Base-by-base conservation (phyloP, 1,140 invertebrate genomes). In the Diuraphis noxia region DNA sequence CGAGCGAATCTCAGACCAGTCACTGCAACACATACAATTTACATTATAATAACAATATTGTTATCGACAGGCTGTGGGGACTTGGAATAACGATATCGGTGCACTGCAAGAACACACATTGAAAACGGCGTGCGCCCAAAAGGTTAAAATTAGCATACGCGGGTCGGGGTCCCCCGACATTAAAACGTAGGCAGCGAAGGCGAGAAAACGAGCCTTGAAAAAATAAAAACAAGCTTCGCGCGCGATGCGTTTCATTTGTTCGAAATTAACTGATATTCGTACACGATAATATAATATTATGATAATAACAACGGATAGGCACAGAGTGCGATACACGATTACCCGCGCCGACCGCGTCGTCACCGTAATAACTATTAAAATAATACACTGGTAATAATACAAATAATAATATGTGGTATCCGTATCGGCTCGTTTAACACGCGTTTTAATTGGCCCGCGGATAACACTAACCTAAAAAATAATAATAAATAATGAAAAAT, bases 391-490 rank as follows among this genome's bases (percentile, higher is more conserved):
- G 30, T n/a, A 63, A 63, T 63, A 63, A 63, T 56, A 52, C n/a
- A 30, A 52, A 63, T 72, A 72, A 72, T n/a, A 72, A 17, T 72
- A n/a, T 72, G 56, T 63, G 56, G 56, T 72, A 46, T 79, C 88
- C 13, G 72, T 25, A 43, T 79, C 72, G 88, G 88, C 41, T 90
- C 88, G 88, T 90, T 90, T 49, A 90, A 90, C 88, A 90, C 41
- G 63, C 63, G 30, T 90, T 90, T 77, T 88, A 88, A 90, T 77
- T 90, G 88, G 56, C 19, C 41, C 72, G 72, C 56, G 41, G 88
- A 72, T 79, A 77, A 90, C 72, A 79, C 88, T 79, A 90, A 90
- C 88, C 88, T 77, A 90, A 79, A 77, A 86, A 90, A 90, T 34
- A 90, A 89, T 72, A 41, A 41, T 56, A 72, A 81, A 88, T 46